These are phyloP conservation scores for Saturnia japonica DNA, from an alignment of 2,888 invertebrate species.

Conservation along the genomic window DNA sequence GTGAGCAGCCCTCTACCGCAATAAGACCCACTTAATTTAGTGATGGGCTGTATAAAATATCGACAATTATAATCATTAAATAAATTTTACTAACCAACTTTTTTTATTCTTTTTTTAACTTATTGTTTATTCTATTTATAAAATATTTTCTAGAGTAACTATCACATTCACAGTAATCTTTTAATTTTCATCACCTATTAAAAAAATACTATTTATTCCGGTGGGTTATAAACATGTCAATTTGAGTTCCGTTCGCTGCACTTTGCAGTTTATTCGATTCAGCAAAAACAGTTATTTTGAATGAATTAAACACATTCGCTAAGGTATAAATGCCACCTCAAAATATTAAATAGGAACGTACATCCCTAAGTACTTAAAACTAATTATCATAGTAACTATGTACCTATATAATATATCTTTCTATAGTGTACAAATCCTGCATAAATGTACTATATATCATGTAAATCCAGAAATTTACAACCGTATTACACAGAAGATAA, in stretches of 20 bases:
- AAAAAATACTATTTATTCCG: too few species aligned
- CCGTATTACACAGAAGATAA: neutral
- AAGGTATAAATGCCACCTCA: neutral
- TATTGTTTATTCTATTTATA: neutral
- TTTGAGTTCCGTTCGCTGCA: too few species aligned
- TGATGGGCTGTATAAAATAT: slow-evolving; percentile 13
- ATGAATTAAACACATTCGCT: neutral
- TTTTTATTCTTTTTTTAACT: too few species aligned
- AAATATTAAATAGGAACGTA: neutral
- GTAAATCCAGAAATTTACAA: neutral
- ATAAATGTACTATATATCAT: neutral
- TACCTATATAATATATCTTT: neutral
- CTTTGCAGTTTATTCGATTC: too few species aligned
- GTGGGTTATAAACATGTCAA: too few species aligned
- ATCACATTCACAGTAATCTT: too few species aligned
- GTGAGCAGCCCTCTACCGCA: slow-evolving; percentile 31
- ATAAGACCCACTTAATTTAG: slow-evolving; percentile 31
- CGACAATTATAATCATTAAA: neutral
- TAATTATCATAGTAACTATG: neutral
- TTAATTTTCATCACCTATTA: too few species aligned
- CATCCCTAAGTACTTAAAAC: neutral
- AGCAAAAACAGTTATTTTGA: too few species aligned
- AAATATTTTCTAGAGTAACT: neutral
- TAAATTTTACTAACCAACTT: neutral
- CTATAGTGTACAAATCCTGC: neutral